A percentile compares a stretch with the other conserved stretches of the same genome.
These are phyloP conservation scores for Tapirus indicus DNA, from an alignment of 2,797 vertebrate species.

Conservation along the genomic window DNA sequence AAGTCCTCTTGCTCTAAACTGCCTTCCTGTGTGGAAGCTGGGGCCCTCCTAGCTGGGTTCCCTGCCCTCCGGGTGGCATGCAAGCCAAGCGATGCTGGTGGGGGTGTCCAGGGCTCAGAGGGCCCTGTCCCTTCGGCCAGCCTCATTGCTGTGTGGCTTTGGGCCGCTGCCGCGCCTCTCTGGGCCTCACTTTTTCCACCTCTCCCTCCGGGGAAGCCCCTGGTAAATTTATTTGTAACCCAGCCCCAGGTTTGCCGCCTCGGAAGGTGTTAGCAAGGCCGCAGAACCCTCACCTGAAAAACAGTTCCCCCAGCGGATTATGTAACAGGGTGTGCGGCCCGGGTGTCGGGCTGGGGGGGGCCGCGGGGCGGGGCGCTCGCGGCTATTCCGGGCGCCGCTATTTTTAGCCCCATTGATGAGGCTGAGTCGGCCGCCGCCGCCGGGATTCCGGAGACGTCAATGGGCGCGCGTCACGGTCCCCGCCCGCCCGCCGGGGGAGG, in stretches of 20 bases:
- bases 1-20: not conserved
- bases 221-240: slow-evolving; percentile 29
- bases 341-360: not conserved
- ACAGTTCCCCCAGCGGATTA: slow-evolving; percentile 55
- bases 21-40: not conserved
- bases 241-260: not conserved
- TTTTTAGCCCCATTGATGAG: slow-evolving; percentile 85
- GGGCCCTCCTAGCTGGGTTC: not conserved
- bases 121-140: not conserved
- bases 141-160: slow-evolving; percentile 49
- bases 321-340: slow-evolving; percentile 54
- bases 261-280: not conserved
- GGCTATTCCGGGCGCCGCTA: slow-evolving; percentile 66
- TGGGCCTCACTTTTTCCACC: slow-evolving; percentile 74
- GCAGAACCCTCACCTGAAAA: slow-evolving; percentile 32
- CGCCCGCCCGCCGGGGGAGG: slow-evolving; percentile 74
- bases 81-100: not conserved
- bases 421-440: slow-evolving; percentile 78
- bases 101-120: not conserved
- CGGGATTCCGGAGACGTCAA: slow-evolving; percentile 88
- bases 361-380: slow-evolving; percentile 56
- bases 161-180: slow-evolving; percentile 17
- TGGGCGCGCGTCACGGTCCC: slow-evolving; percentile 74
- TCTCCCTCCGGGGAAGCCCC: slow-evolving; percentile 60
- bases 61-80: not conserved